Evolutionary conservation across 2,888 invertebrate genomes (phyloP).

Genomic region (Trissoscelio sp.): DNA sequence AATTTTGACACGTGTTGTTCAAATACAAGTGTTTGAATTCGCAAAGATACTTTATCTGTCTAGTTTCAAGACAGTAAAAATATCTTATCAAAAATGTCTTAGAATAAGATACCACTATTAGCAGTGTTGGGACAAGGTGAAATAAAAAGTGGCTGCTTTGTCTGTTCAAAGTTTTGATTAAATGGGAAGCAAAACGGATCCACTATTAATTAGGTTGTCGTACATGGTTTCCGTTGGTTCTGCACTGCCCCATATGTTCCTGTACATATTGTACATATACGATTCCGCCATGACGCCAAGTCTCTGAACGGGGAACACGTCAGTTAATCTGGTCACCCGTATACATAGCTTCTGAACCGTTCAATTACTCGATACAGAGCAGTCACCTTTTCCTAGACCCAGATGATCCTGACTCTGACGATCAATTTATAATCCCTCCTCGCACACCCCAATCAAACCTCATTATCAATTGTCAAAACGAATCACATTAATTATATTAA

Average conservation of each 20-base stretch:
- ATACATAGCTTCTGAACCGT: conserved; percentile 40
- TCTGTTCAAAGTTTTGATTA: background rate
- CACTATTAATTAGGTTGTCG: conserved; percentile 46
- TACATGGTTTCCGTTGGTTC: conserved; percentile 27
- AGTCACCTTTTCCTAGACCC: conserved; percentile 20
- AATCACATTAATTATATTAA: background rate
- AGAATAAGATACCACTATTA: no score
- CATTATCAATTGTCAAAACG: background rate
- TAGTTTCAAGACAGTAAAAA: no score
- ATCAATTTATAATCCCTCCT: conserved; percentile 2
- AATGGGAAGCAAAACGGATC: conserved; percentile 5
- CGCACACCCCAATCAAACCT: background rate
- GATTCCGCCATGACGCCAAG: conserved; percentile 41
- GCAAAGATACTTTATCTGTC: no score
- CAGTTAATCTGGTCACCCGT: conserved; percentile 51
- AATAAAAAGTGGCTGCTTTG: background rate
- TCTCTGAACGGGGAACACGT: conserved; percentile 45
- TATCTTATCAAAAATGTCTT: no score
- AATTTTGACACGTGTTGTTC: no score
- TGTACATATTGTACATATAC: conserved; percentile 26
- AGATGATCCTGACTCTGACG: background rate
- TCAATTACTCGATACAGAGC: conserved; percentile 44
- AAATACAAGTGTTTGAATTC: no score
- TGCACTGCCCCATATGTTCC: conserved; percentile 35
- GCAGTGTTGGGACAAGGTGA: no score